Evolutionary conservation across 2,797 vertebrate genomes (phyloP), one percentile per base, ranked within the genome.

Genomic region (Hippopotamyrus pictus): DNA sequence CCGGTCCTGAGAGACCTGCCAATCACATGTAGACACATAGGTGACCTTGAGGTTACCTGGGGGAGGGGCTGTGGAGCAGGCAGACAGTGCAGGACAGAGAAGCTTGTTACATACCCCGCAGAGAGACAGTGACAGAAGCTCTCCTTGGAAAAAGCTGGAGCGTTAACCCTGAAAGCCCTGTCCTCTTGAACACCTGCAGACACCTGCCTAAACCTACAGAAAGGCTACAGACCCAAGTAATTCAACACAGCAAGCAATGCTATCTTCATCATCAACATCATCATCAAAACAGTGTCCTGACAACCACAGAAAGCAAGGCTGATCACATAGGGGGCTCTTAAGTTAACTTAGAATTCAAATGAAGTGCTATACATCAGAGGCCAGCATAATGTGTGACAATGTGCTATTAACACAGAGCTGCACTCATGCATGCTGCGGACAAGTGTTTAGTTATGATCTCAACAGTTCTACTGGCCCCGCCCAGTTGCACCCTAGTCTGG

Each of bases 91-190:
- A 88, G 90, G 90, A 92, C 90, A 91, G 90, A 92, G 92, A 93
- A 91, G 92, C 91, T 92, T 91, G 91, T 92, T 92, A 92, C 91
- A 91, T 93, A 91, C 95, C 94, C 96, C 96, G 96, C 92, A 96
- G 96, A 95, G 96, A 96, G 96, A 96, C 96, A 97, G 96, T 97
- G 97, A 97, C 97, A 97, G 97, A 97, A 97, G 96, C 97, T 97
- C 96, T 97, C 97, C 97, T 97, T 96, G 95, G 95, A 95, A 94
- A 93, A 96, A 94, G 90, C 92, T 94, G 93, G 91, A 90, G 85
- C 89, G 92, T 93, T 94, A 94, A 91, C 91, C 93, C 92, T 93
- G 91, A 87, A 92, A 91, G 91, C 91, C 91, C 89, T 88, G 90
- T 65, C 87, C 89, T 73, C 89, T 83, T 88, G 87, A 48, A 88